These are phyloP conservation scores for Muscidifurax raptorellus DNA, from an alignment of 1,140 invertebrate species.

Conservation along the genomic window DNA sequence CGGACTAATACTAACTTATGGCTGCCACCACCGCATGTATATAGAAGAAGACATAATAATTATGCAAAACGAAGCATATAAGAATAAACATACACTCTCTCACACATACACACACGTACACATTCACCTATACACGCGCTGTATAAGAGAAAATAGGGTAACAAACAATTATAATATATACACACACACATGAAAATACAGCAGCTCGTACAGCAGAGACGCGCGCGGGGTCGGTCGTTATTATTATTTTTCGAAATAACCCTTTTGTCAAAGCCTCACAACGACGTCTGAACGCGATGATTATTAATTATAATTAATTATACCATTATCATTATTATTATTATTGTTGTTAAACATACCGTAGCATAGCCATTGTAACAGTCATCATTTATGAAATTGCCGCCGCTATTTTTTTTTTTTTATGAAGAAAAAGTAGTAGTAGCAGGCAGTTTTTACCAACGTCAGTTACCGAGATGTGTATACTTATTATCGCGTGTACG, in stretches of 20 bases:
- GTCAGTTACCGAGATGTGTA: slow-evolving; percentile 49
- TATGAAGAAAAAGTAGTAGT: slow-evolving; percentile 2
- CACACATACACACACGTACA: background rate
- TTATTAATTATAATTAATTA: slow-evolving; percentile 36
- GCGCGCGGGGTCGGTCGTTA: slow-evolving; percentile 28
- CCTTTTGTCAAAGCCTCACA: slow-evolving; percentile 35
- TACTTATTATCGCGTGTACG: slow-evolving; percentile 34
- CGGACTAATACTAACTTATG: slow-evolving; percentile 51
- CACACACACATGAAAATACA: background rate
- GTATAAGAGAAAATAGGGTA: background rate
- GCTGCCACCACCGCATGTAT: slow-evolving; percentile 53
- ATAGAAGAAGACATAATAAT: slow-evolving; percentile 30
- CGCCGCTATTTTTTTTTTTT: slow-evolving; percentile 28
- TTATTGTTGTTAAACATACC: slow-evolving; percentile 26
- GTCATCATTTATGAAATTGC: slow-evolving; percentile 42
- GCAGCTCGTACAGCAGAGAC: background rate
- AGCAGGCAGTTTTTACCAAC: slow-evolving; percentile 41
- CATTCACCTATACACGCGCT: slow-evolving; percentile 15
- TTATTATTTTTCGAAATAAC: slow-evolving; percentile 29
- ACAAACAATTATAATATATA: background rate
- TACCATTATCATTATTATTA: slow-evolving; percentile 28
- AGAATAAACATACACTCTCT: slow-evolving; percentile 22
- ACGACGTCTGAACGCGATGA: slow-evolving; percentile 44
- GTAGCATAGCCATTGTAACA: slow-evolving; percentile 44
- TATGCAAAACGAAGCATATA: slow-evolving; percentile 22